Conservation (phyloP, 2,888 invertebrate genomes). For the Hypselothyrea guttata region DNA sequence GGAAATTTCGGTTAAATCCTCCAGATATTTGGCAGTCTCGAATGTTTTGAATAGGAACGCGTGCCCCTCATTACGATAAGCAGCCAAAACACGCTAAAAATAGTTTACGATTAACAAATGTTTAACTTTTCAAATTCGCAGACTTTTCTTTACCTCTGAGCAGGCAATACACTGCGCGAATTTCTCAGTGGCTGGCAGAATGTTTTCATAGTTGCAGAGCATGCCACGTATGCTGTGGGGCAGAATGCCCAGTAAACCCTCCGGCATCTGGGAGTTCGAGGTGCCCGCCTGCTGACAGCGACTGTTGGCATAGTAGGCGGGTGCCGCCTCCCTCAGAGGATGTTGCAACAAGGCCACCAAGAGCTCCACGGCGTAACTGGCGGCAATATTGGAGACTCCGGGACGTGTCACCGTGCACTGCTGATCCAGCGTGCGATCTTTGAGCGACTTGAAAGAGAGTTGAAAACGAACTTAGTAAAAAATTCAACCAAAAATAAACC, state of each 20-base stretch:
- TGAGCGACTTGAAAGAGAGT: conserved; percentile 87
- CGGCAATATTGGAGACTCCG: conserved; percentile 94
- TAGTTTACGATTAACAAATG: neutral
- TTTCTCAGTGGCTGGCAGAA: conserved; percentile 91
- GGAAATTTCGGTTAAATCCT: conserved; percentile 92
- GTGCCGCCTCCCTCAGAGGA: conserved; percentile 86
- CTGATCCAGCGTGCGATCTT: conserved; percentile 96
- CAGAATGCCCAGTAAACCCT: conserved; percentile 90
- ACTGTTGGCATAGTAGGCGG: conserved; percentile 84
- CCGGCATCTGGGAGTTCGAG: conserved; percentile 76
- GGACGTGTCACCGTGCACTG: conserved; percentile 99
- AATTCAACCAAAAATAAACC: conserved; percentile 20
- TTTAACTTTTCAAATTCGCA: neutral
- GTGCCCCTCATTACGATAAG: conserved; percentile 84
- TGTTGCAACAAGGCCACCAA: conserved; percentile 94
- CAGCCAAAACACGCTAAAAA: conserved; percentile 82
- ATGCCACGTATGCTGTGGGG: conserved; percentile 98
- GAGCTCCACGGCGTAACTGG: conserved; percentile 95
- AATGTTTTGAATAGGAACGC: conserved; percentile 91
- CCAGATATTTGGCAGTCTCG: conserved; percentile 90
- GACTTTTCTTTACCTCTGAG: conserved; percentile 84
- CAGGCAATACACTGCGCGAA: conserved; percentile 97
- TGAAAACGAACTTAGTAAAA: conserved; percentile 3
- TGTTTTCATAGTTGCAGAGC: conserved; percentile 90
- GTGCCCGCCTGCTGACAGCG: conserved; percentile 10